Base-by-base conservation (phyloP, 2,797 vertebrate genomes). In the Poeciliopsis infans region DNA sequence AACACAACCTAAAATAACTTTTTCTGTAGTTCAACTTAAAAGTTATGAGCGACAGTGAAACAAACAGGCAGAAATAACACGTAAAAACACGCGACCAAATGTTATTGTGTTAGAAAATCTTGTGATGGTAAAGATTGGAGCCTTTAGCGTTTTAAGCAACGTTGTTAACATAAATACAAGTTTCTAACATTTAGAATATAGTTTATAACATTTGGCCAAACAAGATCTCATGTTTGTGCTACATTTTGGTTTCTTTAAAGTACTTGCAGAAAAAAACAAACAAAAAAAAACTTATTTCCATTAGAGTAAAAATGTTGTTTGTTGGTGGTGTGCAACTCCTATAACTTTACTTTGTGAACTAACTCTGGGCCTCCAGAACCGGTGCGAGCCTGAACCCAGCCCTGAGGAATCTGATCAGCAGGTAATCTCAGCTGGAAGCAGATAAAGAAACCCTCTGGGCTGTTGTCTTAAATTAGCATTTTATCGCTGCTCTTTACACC, bases 391-490 rank as follows among this genome's bases (percentile, higher is more conserved):
- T n/a, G 23, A 39, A 39, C 61, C 36, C 41, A 25, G 6, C 2
- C 66, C 41, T 45, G 66, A 45, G 66, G 41, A 69, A 69, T 69
- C 66, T 7, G 41, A n/a, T 43, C 36, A 41, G 66, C 39, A 43
- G 11, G 20, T 33, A 6, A 41, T 43, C 66, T 69, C 66, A 43
- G 23, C 23, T 7, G 20, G 66, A 45, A n/a, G 15, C 66, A n/a
- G 66, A 69, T 69, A 69, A 45, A 45, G 23, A 28, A 25, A 7
- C 41, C 16, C 41, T n/a, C 66, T 7, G 0, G 66, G 66, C 66
- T 41, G 11, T 70, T 70, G 68, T 15, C 16, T n/a, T 10, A 69
- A 69, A 69, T 69, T 69, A 12, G 66, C 66, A 69, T 69, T 43
- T 69, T 70, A 70, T 25, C 1, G 25, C 68, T 45, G 1, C 41